Conservation (phyloP, 2,888 invertebrate species). For the Magallana nippona region DNA sequence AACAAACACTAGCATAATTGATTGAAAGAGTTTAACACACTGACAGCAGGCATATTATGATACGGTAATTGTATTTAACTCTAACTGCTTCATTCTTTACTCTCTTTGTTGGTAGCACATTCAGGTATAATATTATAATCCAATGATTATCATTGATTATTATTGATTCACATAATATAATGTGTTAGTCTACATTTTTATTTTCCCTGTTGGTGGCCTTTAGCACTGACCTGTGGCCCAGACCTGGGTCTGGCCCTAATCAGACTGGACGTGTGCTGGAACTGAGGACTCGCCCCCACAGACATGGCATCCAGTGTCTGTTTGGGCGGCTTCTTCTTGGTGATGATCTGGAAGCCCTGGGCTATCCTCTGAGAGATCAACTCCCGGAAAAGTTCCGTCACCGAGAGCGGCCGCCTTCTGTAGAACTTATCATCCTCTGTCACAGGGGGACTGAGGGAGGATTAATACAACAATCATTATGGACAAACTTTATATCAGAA, state of each 20-base stretch:
- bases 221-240: slow-evolving; percentile 59
- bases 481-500: too few species aligned
- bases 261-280: slow-evolving; percentile 59
- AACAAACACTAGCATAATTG: background rate
- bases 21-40: background rate
- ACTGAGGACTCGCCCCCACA: slow-evolving; percentile 64
- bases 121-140: too few species aligned
- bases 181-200: too few species aligned
- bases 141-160: too few species aligned
- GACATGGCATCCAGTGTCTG: slow-evolving; percentile 37
- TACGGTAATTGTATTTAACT: background rate
- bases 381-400: slow-evolving; percentile 90
- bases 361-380: slow-evolving; percentile 97
- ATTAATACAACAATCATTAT: background rate
- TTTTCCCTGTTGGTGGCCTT: too few species aligned
- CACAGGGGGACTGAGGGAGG: slow-evolving; percentile 60
- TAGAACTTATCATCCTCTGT: slow-evolving; percentile 66
- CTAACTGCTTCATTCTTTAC: too few species aligned
- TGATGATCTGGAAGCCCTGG: slow-evolving; percentile 82
- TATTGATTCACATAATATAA: too few species aligned
- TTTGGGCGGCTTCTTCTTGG: slow-evolving; percentile 52
- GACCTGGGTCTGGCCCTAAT: slow-evolving; percentile 61
- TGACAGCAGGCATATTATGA: background rate
- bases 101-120: too few species aligned
- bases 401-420: slow-evolving; percentile 70